Evolutionary conservation across 2,888 invertebrate genomes (phyloP).

Genomic region (Bhutanitis thaidina): DNA sequence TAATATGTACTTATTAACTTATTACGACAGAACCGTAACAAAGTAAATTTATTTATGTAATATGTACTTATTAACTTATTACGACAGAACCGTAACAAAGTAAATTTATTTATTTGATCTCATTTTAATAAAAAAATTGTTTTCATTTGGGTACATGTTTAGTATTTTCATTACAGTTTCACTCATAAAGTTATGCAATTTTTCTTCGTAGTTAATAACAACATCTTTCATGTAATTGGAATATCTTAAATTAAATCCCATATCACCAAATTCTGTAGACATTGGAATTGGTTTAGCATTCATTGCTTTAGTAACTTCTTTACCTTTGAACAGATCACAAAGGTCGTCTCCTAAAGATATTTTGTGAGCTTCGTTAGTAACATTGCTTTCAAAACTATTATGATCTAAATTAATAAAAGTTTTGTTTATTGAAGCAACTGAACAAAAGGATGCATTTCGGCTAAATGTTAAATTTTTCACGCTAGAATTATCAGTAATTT

Average conservation of each 20-base stretch:
- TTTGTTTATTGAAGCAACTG: constrained; percentile 47
- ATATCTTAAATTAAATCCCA: constrained; percentile 54
- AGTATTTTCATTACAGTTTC: constrained; percentile 37
- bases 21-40: no score
- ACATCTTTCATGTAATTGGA: constrained; percentile 41
- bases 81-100: neutral
- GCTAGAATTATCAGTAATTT: constrained; percentile 22
- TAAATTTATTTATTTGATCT: neutral
- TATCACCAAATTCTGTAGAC: constrained; percentile 52
- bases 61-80: neutral
- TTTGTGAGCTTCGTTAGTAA: constrained; percentile 25
- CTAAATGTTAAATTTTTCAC: constrained; percentile 27
- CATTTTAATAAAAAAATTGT: constrained; percentile 31
- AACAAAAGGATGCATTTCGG: constrained; percentile 39
- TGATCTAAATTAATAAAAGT: constrained; percentile 57
- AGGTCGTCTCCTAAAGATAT: constrained; percentile 43
- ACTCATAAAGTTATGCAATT: constrained; percentile 29
- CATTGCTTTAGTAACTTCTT: constrained; percentile 3
- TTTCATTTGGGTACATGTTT: constrained; percentile 50
- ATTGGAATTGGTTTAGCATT: constrained; percentile 33
- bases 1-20: no score
- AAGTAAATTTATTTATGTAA: neutral
- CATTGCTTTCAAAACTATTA: constrained; percentile 43
- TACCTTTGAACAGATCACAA: constrained; percentile 40
- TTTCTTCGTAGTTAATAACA: constrained; percentile 28